Conservation (phyloP, 2,888 invertebrate species). For the Xanthia togata region DNA sequence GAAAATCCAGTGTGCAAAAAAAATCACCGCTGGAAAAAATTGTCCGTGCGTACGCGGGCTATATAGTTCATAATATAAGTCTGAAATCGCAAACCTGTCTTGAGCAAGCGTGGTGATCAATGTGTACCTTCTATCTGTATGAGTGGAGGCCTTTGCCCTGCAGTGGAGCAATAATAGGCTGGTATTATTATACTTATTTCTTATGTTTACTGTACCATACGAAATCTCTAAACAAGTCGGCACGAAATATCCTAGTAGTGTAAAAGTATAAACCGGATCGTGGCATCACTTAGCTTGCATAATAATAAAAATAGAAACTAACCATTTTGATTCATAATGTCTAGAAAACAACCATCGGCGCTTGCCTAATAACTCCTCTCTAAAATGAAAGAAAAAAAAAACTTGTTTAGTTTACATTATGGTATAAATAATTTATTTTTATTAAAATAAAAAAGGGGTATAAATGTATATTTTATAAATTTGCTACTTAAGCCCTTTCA, state of each 20-base stretch:
- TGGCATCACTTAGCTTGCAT: constrained; percentile 16
- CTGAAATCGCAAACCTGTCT: neutral
- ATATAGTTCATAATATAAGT: too few relatives aligned
- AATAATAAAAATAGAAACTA: constrained; percentile 35
- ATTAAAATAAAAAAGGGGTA: too few relatives aligned
- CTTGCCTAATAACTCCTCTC: neutral
- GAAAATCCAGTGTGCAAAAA: too few relatives aligned
- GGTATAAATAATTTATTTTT: too few relatives aligned
- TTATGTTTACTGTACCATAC: neutral
- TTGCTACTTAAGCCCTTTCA: too few relatives aligned
- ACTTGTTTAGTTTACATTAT: neutral
- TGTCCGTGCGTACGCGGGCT: too few relatives aligned
- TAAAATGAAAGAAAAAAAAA: neutral
- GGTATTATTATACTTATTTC: neutral
- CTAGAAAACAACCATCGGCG: constrained; percentile 17
- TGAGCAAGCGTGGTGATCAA: neutral
- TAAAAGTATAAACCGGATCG: constrained; percentile 34
- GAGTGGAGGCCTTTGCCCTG: neutral
- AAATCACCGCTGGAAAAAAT: too few relatives aligned
- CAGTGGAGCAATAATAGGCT: neutral
- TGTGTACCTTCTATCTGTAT: neutral
- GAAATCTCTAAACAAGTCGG: neutral
- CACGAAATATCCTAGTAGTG: constrained; percentile 2
- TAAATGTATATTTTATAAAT: too few relatives aligned
- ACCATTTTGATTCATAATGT: constrained; percentile 28